Conservation (phyloP, 2,113 vertebrate genomes). For the Elanus axillaris region DNA sequence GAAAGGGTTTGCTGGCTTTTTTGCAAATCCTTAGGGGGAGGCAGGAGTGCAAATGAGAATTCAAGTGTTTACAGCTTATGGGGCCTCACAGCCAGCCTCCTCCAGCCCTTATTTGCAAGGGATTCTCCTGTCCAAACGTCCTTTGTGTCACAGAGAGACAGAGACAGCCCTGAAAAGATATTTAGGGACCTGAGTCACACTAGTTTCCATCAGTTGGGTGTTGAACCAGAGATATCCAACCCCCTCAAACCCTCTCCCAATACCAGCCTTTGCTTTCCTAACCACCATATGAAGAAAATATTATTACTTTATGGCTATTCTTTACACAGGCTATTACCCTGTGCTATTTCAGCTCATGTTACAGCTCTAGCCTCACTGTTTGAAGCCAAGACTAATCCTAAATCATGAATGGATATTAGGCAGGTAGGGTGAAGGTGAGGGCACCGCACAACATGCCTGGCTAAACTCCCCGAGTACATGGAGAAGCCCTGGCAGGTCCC, state of each 20-base stretch:
- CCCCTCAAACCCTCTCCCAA: background rate
- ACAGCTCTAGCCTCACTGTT: background rate
- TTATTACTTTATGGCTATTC: background rate
- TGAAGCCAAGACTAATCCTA: background rate
- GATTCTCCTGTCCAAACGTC: background rate
- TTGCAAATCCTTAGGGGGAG: background rate
- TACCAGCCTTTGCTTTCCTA: background rate
- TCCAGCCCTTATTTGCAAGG: background rate
- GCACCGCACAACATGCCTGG: background rate
- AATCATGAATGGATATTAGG: background rate
- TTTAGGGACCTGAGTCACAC: background rate
- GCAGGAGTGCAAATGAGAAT: background rate
- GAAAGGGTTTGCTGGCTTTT: background rate
- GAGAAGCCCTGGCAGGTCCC: background rate
- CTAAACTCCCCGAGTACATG: fast-evolving
- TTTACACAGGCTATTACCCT: background rate
- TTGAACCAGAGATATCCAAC: fast-evolving
- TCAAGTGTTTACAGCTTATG: background rate
- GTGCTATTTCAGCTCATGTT: background rate
- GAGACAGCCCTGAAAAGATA: fast-evolving
- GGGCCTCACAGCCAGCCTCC: background rate
- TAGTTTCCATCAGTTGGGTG: background rate
- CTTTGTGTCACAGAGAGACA: background rate
- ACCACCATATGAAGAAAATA: background rate
- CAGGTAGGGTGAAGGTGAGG: background rate